Evolutionary conservation across 2,113 vertebrate species (phyloP).

Genomic region (Symphodus melops): DNA sequence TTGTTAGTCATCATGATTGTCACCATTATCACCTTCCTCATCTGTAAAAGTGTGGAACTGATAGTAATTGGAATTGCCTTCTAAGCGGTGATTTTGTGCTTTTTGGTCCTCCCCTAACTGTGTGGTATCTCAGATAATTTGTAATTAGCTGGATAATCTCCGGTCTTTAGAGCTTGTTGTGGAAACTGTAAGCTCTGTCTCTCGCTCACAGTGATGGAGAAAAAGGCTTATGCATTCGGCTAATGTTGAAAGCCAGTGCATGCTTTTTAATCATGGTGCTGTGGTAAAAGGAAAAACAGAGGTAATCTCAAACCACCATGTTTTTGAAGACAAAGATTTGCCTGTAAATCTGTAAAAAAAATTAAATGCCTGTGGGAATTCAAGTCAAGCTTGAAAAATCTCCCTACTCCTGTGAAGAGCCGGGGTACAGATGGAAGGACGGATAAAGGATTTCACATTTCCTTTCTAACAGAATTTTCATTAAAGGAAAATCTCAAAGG

Average conservation of each 20-base stretch:
- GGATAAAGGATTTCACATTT: conserved; percentile 22
- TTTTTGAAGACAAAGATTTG: conserved; percentile 5
- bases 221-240: neutral
- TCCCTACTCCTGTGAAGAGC: conserved; percentile 1
- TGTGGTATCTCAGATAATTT: conserved; percentile 68
- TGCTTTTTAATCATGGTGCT: conserved; percentile 1
- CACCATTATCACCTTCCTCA: conserved; percentile 74
- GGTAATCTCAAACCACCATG: conserved; percentile 4
- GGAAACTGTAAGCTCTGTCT: conserved; percentile 20
- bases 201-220: conserved; percentile 5
- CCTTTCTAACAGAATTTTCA: conserved; percentile 26
- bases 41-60: conserved; percentile 65
- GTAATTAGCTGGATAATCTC: conserved; percentile 71
- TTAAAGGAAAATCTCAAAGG: conserved; percentile 33
- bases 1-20: conserved; percentile 73
- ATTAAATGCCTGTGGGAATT: neutral
- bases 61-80: conserved; percentile 76
- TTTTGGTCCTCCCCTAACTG: conserved; percentile 47
- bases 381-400: conserved; percentile 14
- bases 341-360: neutral
- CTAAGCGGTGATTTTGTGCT: conserved; percentile 58
- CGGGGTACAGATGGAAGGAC: conserved; percentile 17
- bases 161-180: conserved; percentile 60
- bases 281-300: neutral
- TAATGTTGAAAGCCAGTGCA: neutral